Evolutionary conservation across 2,888 invertebrate genomes (phyloP).

Genomic region (Drosophila ochracea): DNA sequence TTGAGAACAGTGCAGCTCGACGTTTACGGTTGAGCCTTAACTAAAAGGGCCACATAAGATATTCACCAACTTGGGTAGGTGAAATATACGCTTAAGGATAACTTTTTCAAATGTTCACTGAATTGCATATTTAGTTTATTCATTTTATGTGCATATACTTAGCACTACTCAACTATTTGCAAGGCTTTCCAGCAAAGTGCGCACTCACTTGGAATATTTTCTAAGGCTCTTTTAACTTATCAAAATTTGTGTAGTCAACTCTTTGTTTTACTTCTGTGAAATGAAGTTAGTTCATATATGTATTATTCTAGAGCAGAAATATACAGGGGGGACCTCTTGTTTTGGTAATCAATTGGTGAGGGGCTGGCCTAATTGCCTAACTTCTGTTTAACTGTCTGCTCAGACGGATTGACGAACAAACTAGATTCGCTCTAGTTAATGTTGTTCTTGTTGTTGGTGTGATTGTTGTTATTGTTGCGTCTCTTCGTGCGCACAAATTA

Average conservation of each 20-base stretch:
- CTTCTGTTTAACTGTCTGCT: slow-evolving; percentile 32
- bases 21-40: neutral
- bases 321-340: neutral
- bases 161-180: neutral
- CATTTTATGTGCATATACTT: neutral
- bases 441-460: slow-evolving; percentile 13
- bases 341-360: slow-evolving; percentile 56
- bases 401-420: slow-evolving; percentile 36
- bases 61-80: neutral
- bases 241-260: neutral
- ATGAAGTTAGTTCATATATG: slow-evolving; percentile 65
- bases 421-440: slow-evolving; percentile 17
- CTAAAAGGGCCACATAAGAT: neutral
- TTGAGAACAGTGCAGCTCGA: slow-evolving; percentile 15
- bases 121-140: slow-evolving; percentile 12
- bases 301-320: slow-evolving; percentile 24
- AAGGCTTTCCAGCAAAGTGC: neutral
- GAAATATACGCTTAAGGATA: neutral
- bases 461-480: slow-evolving; percentile 22
- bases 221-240: neutral
- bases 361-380: slow-evolving; percentile 33
- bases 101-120: neutral
- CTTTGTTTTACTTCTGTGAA: slow-evolving; percentile 8
- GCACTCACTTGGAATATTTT: slow-evolving; percentile 3
- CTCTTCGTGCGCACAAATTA: slow-evolving; percentile 78